Conservation (phyloP, 2,888 invertebrate species). For the Nephrotoma guestfalica region DNA sequence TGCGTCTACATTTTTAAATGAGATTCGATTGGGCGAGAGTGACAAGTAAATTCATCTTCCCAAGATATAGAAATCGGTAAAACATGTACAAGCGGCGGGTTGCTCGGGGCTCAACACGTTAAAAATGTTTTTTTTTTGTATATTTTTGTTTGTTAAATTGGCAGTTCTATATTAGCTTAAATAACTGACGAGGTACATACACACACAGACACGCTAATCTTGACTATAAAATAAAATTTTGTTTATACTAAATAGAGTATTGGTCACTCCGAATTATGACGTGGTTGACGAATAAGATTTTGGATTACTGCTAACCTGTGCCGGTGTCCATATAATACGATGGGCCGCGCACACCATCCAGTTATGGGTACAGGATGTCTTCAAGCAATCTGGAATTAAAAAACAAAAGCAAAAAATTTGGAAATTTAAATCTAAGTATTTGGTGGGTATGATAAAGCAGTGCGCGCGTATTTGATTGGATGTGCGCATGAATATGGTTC, state of each 20-base stretch:
- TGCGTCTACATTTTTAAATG: neutral
- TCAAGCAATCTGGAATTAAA: neutral
- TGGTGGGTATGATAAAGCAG: neutral
- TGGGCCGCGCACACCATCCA: neutral
- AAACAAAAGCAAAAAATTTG: neutral
- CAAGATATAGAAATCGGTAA: neutral
- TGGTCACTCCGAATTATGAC: neutral
- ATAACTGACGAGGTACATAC: neutral
- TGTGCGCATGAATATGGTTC: neutral
- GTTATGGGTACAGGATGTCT: neutral
- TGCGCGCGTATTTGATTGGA: neutral
- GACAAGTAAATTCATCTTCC: neutral
- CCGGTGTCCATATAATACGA: neutral
- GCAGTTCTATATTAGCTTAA: neutral
- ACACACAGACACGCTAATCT: neutral
- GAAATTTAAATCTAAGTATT: neutral
- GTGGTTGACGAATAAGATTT: neutral
- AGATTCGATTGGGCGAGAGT: neutral
- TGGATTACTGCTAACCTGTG: neutral
- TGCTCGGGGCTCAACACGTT: neutral
- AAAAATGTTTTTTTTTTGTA: neutral
- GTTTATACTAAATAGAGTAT: neutral
- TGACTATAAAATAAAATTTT: neutral
- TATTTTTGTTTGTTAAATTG: neutral
- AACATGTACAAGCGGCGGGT: neutral